Evolutionary conservation across 1,140 invertebrate species (phyloP), one percentile per base, ranked within the genome.

Genomic region (Bathynomus jamesi): DNA sequence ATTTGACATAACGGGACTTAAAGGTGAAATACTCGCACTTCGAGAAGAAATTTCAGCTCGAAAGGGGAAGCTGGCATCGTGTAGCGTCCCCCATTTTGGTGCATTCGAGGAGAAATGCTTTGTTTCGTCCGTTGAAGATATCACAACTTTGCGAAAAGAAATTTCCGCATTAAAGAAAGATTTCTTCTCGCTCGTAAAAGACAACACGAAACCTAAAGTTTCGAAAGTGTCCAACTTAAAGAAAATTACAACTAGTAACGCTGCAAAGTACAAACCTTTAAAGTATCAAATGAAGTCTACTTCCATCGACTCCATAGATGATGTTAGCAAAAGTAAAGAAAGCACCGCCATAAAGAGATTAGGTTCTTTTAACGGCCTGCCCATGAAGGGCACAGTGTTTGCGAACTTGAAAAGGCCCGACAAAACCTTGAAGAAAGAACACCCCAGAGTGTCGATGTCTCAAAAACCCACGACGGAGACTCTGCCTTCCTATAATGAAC

Each of bases 181-280:
- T 69, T 69, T 69, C 53, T 61, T 69, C 13, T 69, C 67, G 7
- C 28, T 69, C 17, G 13, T 53, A 10, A 46, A 61, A 61, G 67
- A 69, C 30, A 69, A 69, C 25, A 29, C 53, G 4, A 69, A 69
- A 62, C 60, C 60, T 28, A 28, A 28, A 10, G 67, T 60, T 30
- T 67, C 31, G 27, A 69, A 69, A 69, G 29, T 61, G 27, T 61
- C 53, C n/a, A 69, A 69, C 29, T 61, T 61, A 61, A 69, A 69
- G 32, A 69, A 61, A 46, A 28, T 10, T 30, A 30, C 17, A 69
- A 61, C 24, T 53, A 53, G 27, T 28, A 61, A 24, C 31, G 46
- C n/a, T 61, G 30, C 46, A 28, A 69, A 13, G 61, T 29, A 61
- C 27, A 21, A 69, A 17, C 5, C 21, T 61, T 40, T 13, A 28